These are phyloP conservation scores for Coleophora flavipennella DNA, from an alignment of 2,888 invertebrate species.

Conservation along the genomic window DNA sequence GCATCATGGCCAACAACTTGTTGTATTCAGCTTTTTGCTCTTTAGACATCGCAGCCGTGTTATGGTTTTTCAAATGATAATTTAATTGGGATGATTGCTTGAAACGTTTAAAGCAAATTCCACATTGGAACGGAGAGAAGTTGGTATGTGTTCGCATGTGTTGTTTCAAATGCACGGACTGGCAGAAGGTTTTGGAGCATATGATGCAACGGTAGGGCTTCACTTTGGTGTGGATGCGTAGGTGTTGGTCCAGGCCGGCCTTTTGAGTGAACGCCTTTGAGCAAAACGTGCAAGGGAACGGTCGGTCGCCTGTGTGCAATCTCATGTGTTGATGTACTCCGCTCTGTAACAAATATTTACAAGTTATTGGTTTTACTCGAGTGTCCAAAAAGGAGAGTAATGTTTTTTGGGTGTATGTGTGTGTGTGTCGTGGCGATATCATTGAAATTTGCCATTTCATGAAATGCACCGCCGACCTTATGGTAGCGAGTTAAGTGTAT, in stretches of 20 bases:
- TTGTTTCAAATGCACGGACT: constrained; percentile 53
- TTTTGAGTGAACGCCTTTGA: constrained; percentile 60
- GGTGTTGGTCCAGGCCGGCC: constrained; percentile 57
- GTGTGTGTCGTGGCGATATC: no score
- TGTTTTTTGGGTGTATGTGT: no score
- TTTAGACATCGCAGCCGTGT: constrained; percentile 33
- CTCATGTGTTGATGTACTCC: constrained; percentile 54
- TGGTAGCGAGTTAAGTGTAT: no score
- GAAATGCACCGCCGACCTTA: no score
- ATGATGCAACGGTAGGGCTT: constrained; percentile 58
- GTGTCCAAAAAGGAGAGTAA: no score
- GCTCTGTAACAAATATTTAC: constrained; percentile 27
- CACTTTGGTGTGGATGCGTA: constrained; percentile 52
- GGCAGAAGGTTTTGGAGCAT: constrained; percentile 54
- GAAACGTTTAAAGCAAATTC: constrained; percentile 35
- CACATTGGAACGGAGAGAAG: constrained; percentile 37
- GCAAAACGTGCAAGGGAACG: constrained; percentile 52
- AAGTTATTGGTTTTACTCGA: no score
- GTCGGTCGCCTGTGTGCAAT: constrained; percentile 52
- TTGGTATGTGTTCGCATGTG: constrained; percentile 64
- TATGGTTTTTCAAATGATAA: constrained; percentile 54
- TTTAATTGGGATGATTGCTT: constrained; percentile 60
- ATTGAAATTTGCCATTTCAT: no score
- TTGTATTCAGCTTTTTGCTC: constrained; percentile 37
- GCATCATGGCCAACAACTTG: constrained; percentile 29